Evolutionary conservation across 2,888 invertebrate species (phyloP).

Genomic region (Operophtera brumata): DNA sequence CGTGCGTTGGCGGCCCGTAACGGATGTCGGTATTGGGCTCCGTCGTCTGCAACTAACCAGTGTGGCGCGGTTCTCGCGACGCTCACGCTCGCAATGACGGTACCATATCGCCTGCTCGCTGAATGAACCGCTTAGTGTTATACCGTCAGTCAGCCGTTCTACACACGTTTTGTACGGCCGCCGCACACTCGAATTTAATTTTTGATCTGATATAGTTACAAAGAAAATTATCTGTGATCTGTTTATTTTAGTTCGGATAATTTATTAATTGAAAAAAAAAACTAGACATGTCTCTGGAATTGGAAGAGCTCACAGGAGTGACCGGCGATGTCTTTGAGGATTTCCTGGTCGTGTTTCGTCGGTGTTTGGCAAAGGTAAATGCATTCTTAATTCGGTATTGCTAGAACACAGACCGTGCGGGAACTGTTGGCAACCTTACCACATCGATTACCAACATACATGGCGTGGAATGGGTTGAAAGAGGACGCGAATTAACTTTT

Average conservation of each 20-base stretch:
- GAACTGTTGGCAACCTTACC: too few relatives aligned
- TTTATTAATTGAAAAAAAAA: slow-evolving; percentile 44
- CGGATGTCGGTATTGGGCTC: slow-evolving; percentile 3
- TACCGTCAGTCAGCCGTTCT: slow-evolving; percentile 46
- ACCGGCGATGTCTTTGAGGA: slow-evolving; percentile 88
- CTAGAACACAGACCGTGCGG: too few relatives aligned
- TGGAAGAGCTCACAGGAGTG: slow-evolving; percentile 81
- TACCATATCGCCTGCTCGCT: slow-evolving; percentile 19
- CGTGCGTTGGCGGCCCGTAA: slow-evolving; percentile 29
- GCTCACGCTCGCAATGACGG: slow-evolving; percentile 11
- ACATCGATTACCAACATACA: too few relatives aligned
- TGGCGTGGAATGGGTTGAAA: too few relatives aligned
- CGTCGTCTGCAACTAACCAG: slow-evolving; percentile 10
- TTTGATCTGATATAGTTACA: slow-evolving; percentile 70
- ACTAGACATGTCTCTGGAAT: slow-evolving; percentile 82
- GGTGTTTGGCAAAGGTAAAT: slow-evolving; percentile 86
- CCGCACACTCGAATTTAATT: slow-evolving; percentile 57
- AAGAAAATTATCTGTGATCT: slow-evolving; percentile 70
- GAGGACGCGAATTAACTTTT: too few relatives aligned
- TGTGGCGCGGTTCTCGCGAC: slow-evolving; percentile 13
- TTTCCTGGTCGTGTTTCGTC: slow-evolving; percentile 85
- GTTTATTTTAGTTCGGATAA: slow-evolving; percentile 42
- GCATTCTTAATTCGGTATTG: slow-evolving; percentile 61
- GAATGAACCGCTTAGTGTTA: slow-evolving; percentile 52
- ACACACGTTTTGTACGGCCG: slow-evolving; percentile 47